Evolutionary conservation across 2,113 vertebrate species (phyloP).

Genomic region (Alaudala cheleensis): DNA sequence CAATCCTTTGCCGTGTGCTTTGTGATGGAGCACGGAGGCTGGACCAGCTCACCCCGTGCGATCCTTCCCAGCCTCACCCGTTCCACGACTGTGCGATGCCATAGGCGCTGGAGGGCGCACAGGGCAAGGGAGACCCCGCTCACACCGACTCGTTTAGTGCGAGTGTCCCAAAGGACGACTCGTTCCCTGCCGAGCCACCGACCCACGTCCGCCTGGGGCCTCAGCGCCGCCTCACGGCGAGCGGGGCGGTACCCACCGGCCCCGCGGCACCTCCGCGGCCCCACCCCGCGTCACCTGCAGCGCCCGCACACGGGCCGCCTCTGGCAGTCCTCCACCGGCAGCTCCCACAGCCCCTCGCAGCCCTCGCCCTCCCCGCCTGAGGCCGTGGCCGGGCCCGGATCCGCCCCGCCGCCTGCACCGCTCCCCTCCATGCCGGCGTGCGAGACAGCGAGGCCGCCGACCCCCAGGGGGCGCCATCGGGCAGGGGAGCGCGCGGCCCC

Average conservation of each 20-base stretch:
- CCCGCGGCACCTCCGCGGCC: too few relatives aligned
- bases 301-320: conserved; percentile 86
- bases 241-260: not conserved
- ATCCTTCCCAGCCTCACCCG: not conserved
- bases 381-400: too few relatives aligned
- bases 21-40: too few relatives aligned
- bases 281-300: conserved; percentile 79
- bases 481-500: fast-evolving
- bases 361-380: conserved; percentile 20
- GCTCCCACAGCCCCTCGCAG: conserved; percentile 78
- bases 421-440: not conserved
- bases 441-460: not conserved
- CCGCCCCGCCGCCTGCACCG: not conserved
- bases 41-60: fast-evolving
- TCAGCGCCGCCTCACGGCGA: not conserved
- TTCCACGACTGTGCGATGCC: not conserved
- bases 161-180: not conserved
- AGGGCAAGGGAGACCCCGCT: not conserved
- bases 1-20: too few relatives aligned
- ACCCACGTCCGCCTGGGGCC: not conserved
- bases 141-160: too few relatives aligned
- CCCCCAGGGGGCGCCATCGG: not conserved
- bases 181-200: not conserved
- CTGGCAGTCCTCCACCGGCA: conserved; percentile 81
- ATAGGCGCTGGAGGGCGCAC: not conserved